Percentiles rank a stretch among this genome's conserved stretches.
Evolutionary conservation across 2,888 invertebrate species (phyloP).

Genomic region (Pristionchus japonicus): DNA sequence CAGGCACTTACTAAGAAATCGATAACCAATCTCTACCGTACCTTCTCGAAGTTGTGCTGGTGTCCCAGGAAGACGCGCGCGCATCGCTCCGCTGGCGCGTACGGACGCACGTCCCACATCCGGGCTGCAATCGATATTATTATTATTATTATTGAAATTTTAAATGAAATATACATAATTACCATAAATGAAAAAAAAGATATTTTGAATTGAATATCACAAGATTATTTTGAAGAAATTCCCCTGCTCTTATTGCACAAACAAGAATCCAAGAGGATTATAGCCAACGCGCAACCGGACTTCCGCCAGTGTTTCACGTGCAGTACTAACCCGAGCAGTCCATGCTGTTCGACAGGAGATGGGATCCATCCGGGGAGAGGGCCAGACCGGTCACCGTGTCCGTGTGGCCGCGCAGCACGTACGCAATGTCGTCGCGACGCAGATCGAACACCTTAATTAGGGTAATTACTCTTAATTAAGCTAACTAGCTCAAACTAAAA

Average conservation of each 20-base stretch:
- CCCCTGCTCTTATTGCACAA: no score
- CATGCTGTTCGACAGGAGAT: constrained; percentile 95
- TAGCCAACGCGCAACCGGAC: no score
- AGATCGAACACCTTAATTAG: constrained; percentile 88
- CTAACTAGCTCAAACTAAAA: no score
- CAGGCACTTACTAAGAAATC: no score
- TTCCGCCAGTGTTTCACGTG: not conserved
- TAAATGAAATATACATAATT: not conserved
- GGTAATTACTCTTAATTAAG: no score
- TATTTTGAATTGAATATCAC: no score
- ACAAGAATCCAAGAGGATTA: no score
- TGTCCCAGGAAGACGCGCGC: constrained; percentile 90
- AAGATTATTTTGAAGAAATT: no score
- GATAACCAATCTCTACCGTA: no score
- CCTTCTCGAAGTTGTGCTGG: constrained; percentile 96
- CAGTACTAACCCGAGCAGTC: constrained; percentile 84
- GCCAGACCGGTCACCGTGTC: constrained; percentile 93
- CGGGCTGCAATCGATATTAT: constrained; percentile 79
- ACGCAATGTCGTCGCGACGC: constrained; percentile 86
- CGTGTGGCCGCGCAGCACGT: constrained; percentile 90
- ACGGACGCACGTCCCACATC: constrained; percentile 97
- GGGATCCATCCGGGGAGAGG: constrained; percentile 83
- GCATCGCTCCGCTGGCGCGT: constrained; percentile 92
- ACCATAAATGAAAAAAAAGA: no score
- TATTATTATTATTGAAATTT: not conserved